Conservation (phyloP, 2,113 vertebrate genomes). For the Tichodroma muraria region DNA sequence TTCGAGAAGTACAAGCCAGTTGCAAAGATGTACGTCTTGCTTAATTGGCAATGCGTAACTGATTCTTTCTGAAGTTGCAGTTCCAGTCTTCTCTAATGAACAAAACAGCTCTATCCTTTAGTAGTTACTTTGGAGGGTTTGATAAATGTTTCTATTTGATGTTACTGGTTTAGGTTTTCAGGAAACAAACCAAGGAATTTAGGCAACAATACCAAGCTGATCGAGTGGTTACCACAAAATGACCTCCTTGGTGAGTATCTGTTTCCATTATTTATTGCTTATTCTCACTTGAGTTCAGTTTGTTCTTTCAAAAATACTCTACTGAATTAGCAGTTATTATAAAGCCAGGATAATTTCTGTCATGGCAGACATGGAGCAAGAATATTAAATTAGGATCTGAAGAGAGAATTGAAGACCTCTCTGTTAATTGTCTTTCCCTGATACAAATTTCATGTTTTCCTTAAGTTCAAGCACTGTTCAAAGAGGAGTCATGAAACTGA, state of each 20-base stretch:
- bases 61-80: not conserved
- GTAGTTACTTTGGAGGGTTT: not conserved
- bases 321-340: not conserved
- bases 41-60: not conserved
- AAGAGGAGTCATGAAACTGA: not conserved
- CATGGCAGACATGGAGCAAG: not conserved
- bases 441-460: not conserved
- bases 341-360: not conserved
- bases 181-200: conserved; percentile 90
- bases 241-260: conserved; percentile 88
- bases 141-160: not conserved
- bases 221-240: conserved; percentile 98
- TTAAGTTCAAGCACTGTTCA: not conserved
- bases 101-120: not conserved
- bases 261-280: not conserved
- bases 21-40: not conserved
- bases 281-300: not conserved
- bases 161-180: conserved; percentile 81
- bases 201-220: conserved; percentile 94
- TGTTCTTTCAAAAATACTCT: not conserved
- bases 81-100: not conserved
- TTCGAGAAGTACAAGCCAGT: no score
- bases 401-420: not conserved
- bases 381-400: not conserved
- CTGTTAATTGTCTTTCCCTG: not conserved